These are phyloP conservation scores for Andinoacara biseriatus DNA, from an alignment of 2,113 vertebrate species.

Conservation along the genomic window DNA sequence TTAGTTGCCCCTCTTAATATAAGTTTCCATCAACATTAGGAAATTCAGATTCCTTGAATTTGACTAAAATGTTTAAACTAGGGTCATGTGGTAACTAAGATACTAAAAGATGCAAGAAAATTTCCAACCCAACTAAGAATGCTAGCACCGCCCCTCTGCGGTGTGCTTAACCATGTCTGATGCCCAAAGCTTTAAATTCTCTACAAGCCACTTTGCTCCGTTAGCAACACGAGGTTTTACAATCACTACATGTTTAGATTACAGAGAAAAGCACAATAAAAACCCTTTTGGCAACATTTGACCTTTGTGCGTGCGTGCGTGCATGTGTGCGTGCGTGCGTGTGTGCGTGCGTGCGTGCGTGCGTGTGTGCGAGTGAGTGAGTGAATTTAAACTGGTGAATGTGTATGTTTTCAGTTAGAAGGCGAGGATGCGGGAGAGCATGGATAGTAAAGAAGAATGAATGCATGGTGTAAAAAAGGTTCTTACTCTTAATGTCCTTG, in stretches of 20 bases:
- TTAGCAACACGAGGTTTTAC: slow-evolving; percentile 32
- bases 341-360: not conserved
- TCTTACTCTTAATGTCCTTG: not conserved
- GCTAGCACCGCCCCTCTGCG: slow-evolving; percentile 17
- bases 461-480: not conserved
- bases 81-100: slow-evolving; percentile 11
- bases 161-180: slow-evolving; percentile 47
- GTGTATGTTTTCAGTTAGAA: not conserved
- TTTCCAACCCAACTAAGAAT: slow-evolving; percentile 45
- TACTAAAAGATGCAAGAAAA: not conserved
- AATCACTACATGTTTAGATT: slow-evolving; percentile 55
- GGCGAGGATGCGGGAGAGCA: not conserved
- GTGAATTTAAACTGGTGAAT: not conserved
- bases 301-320: slow-evolving; percentile 4
- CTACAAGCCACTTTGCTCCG: slow-evolving; percentile 34
- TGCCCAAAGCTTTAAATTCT: slow-evolving; percentile 54
- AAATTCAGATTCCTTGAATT: slow-evolving; percentile 11
- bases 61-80: slow-evolving; percentile 22
- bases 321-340: not conserved
- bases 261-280: slow-evolving; percentile 46
- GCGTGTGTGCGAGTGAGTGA: not conserved
- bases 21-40: slow-evolving; percentile 25
- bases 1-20: not conserved
- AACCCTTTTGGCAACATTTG: slow-evolving; percentile 33
- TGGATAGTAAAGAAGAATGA: not conserved